Percentiles rank a stretch among this genome's conserved stretches.
Conservation (phyloP, 2,113 vertebrate genomes). For the Dendropsophus ebraccatus region DNA sequence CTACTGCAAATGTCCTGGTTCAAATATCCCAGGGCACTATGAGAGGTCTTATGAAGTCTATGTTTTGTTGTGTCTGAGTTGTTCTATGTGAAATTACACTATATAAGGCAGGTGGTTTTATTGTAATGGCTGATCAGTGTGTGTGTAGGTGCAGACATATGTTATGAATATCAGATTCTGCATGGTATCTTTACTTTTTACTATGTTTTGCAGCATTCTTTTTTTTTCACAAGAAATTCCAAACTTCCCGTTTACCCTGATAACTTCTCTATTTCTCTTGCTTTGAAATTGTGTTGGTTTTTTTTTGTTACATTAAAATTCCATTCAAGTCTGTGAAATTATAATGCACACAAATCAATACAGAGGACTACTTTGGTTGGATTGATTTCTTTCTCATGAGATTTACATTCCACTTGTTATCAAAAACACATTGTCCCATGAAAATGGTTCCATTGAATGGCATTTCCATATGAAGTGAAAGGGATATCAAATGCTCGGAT, state of each 20-base stretch:
- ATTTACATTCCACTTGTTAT: conserved; percentile 74
- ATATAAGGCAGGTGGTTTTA: too few species aligned
- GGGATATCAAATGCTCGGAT: conserved; percentile 70
- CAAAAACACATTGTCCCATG: conserved; percentile 73
- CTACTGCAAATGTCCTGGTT: too few species aligned
- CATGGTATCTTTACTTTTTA: neutral
- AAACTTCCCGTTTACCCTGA: conserved; percentile 27
- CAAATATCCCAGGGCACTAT: too few species aligned
- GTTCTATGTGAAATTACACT: too few species aligned
- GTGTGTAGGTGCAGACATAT: too few species aligned
- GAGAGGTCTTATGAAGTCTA: too few species aligned
- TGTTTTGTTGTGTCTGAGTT: too few species aligned
- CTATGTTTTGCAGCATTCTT: neutral
- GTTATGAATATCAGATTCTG: too few species aligned
- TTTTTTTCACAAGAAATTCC: conserved; percentile 25
- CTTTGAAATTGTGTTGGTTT: conserved; percentile 24
- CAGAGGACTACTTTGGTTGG: conserved; percentile 68
- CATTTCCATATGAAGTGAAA: conserved; percentile 76
- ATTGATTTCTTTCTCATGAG: conserved; percentile 77
- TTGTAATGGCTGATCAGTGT: too few species aligned
- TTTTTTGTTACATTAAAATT: conserved; percentile 61
- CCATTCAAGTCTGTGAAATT: conserved; percentile 70
- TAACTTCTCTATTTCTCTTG: conserved; percentile 34
- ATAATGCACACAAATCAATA: conserved; percentile 72
- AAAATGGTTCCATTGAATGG: conserved; percentile 73